Evolutionary conservation across 1,140 invertebrate genomes (phyloP), one percentile per base, ranked within the genome.

Genomic region (Babylonia areolata): DNA sequence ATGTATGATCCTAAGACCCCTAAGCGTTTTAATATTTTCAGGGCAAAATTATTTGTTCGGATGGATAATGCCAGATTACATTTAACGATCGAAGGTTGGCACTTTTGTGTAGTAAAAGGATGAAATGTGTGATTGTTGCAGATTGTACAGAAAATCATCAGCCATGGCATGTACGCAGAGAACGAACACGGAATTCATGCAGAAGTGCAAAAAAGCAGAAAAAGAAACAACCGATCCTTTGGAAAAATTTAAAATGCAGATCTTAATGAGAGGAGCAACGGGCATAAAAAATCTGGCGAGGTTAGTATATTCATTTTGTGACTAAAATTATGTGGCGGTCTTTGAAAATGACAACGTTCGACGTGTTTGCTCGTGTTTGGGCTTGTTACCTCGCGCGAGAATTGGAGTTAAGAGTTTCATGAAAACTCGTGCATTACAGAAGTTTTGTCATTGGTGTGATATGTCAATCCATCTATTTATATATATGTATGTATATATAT

Each of bases 201-300:
- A 96, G 91, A 97, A 97, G 94, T 96, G 96, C 85, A 91, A 93
- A 79, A 90, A 95, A 85, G 91, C 95, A 82, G 86, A 96, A 94
- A 81, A 95, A 40, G 90, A 85, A 23, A 88, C 95, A 35, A 96
- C 87, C 81, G 97, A 99, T 94, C 96, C 97, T 5, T 94, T 98
- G 78, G 97, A 99, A 94, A 97, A 96, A 92, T 93, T 99, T 84
- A 95, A 98, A 77, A 94, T 98, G 75, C 94, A 98, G 37, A 98
- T 98, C 94, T 94, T 99, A 28, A 95, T 97, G 2, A 95, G 98
- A 86, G 98, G 98, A 79, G 97, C 97, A 33, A 96, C 96, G 86
- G 98, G 98, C 51, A 99, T 99, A 90, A 95, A 99, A 89, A 97
- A 97, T 0, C 93, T 99, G 69, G 97, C 97, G 90, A 97, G 97